Evolutionary conservation across 2,797 vertebrate genomes (phyloP).

Genomic region (Gouania willdenowi): DNA sequence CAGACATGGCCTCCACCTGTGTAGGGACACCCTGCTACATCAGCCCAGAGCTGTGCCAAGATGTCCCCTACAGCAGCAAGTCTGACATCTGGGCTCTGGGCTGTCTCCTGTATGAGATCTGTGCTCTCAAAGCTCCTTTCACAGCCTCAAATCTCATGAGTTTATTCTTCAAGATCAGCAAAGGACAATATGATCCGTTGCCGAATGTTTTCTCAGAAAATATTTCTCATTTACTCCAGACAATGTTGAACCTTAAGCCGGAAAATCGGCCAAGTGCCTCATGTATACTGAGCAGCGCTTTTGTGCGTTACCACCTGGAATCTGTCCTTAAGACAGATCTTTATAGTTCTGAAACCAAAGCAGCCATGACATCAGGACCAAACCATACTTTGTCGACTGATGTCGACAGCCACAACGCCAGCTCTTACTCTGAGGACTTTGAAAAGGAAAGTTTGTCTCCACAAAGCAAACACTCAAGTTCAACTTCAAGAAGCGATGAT

Average conservation of each 20-base stretch:
- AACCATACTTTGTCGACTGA: background rate
- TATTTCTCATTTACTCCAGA: slow-evolving; percentile 59
- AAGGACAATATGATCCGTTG: slow-evolving; percentile 60
- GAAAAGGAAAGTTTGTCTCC: slow-evolving; percentile 70
- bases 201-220: slow-evolving; percentile 59
- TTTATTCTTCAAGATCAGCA: slow-evolving; percentile 77
- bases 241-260: slow-evolving; percentile 66
- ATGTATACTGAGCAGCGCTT: slow-evolving; percentile 51
- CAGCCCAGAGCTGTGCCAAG: slow-evolving; percentile 80
- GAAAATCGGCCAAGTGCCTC: slow-evolving; percentile 70
- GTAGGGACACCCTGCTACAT: slow-evolving; percentile 81
- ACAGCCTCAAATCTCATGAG: slow-evolving; percentile 71
- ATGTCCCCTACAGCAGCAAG: slow-evolving; percentile 79
- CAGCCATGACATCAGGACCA: background rate
- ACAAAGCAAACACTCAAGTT: slow-evolving; percentile 20
- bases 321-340: slow-evolving; percentile 44
- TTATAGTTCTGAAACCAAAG: background rate
- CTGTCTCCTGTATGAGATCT: slow-evolving; percentile 78
- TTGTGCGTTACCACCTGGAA: slow-evolving; percentile 61
- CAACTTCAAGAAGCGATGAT: slow-evolving; percentile 20
- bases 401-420: slow-evolving; percentile 4
- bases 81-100: slow-evolving; percentile 83
- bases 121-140: slow-evolving; percentile 75
- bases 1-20: slow-evolving; percentile 78
- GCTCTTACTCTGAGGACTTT: slow-evolving; percentile 77